These are phyloP conservation scores for Xanthia icteritia DNA, from an alignment of 2,888 invertebrate species.

Conservation along the genomic window DNA sequence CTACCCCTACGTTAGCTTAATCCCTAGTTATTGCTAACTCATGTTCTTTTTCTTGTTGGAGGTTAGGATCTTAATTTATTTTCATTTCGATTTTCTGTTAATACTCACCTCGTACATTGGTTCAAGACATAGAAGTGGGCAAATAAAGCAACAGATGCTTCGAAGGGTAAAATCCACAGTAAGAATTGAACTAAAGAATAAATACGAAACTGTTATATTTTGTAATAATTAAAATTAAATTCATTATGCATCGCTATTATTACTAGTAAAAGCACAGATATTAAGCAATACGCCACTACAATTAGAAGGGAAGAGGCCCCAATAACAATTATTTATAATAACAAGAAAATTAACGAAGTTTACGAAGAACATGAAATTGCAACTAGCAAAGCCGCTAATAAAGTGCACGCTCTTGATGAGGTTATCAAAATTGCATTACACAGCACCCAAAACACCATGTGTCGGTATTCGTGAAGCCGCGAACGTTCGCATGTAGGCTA, in stretches of 20 bases:
- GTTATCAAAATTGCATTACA: slow-evolving; percentile 85
- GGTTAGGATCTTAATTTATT: not conserved
- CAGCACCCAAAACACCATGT: slow-evolving; percentile 76
- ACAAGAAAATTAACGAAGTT: slow-evolving; percentile 48
- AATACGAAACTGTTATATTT: not conserved
- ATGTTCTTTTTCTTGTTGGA: slow-evolving; percentile 47
- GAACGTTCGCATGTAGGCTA: slow-evolving; percentile 63
- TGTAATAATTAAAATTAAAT: not conserved
- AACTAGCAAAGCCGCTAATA: slow-evolving; percentile 68
- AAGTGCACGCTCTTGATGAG: slow-evolving; percentile 75
- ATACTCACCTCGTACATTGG: too few relatives aligned
- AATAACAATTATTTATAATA: slow-evolving; percentile 31
- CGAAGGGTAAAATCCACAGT: not conserved
- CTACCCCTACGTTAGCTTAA: slow-evolving; percentile 58
- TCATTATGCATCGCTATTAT: not conserved
- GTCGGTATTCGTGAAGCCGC: slow-evolving; percentile 75
- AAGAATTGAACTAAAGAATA: not conserved
- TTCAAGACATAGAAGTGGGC: not conserved
- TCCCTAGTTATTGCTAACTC: slow-evolving; percentile 63
- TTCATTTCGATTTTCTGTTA: not conserved
- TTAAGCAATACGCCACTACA: not conserved
- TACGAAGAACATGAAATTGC: slow-evolving; percentile 49
- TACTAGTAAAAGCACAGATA: not conserved
- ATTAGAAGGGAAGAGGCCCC: not conserved
- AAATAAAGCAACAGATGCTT: not conserved